Conservation (phyloP, 2,113 vertebrate genomes). For the Microtus pennsylvanicus region DNA sequence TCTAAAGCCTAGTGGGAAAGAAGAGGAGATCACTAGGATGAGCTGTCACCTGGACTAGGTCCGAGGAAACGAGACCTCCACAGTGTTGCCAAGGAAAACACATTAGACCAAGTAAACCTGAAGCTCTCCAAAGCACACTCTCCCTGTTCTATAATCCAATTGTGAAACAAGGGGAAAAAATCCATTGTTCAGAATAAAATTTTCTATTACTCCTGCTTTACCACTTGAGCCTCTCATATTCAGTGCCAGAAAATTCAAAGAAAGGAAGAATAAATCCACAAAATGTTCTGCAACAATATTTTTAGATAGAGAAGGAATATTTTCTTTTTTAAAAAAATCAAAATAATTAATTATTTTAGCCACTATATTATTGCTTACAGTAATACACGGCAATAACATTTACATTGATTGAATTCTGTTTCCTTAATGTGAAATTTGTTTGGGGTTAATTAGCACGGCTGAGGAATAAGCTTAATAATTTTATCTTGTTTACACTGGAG, state of each 20-base stretch:
- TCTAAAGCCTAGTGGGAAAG: constrained; percentile 1
- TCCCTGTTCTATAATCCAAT: constrained; percentile 3
- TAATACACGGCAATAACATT: constrained; percentile 78
- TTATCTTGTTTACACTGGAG: constrained; percentile 86
- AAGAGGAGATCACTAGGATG: neutral
- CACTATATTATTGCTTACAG: constrained; percentile 77
- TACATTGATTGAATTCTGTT: constrained; percentile 79
- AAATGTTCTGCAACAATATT: constrained; percentile 37
- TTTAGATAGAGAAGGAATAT: constrained; percentile 55
- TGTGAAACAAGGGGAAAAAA: neutral
- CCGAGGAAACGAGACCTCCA: constrained; percentile 37
- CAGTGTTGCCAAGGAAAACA: constrained; percentile 53
- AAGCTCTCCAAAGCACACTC: constrained; percentile 66
- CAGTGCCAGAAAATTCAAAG: constrained; percentile 55
- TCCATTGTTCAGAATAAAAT: neutral
- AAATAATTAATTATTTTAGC: constrained; percentile 81
- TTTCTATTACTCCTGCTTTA: constrained; percentile 35
- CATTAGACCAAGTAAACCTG: constrained; percentile 51
- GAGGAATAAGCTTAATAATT: constrained; percentile 86
- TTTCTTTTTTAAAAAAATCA: constrained; percentile 50
- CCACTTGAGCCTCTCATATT: constrained; percentile 35
- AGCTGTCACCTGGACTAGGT: constrained; percentile 30
- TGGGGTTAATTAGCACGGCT: constrained; percentile 82
- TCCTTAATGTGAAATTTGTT: constrained; percentile 84
- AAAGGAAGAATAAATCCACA: neutral